phyloP scores from a whole-genome alignment of 2,888 invertebrate species.

The Conomelus anceps region DNA sequence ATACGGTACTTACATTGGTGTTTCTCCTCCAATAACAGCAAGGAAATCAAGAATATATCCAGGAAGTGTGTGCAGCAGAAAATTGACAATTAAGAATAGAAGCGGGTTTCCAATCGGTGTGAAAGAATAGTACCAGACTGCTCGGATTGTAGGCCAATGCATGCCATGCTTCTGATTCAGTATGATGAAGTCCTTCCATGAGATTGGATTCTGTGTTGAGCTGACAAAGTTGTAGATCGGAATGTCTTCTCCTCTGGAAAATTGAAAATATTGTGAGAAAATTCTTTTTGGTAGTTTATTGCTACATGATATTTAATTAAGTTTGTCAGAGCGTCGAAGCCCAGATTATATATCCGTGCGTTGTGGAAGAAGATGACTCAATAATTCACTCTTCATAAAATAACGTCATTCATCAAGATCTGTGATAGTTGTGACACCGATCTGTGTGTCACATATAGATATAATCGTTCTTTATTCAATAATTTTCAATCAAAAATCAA shows the following conservation, averaged over 20 bases:
- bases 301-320: too few species aligned
- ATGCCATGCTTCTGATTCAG: slow-evolving; percentile 49
- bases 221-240: slow-evolving; percentile 85
- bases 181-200: slow-evolving; percentile 64
- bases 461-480: too few species aligned
- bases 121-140: slow-evolving; percentile 39
- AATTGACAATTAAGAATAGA: slow-evolving; percentile 28
- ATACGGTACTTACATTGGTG: slow-evolving; percentile 31
- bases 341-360: too few species aligned
- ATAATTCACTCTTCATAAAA: too few species aligned
- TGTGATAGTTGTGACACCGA: too few species aligned
- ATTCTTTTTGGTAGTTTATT: too few species aligned
- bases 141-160: slow-evolving; percentile 52
- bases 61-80: slow-evolving; percentile 34
- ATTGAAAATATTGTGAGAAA: background rate
- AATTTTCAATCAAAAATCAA: too few species aligned
- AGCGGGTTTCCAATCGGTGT: slow-evolving; percentile 27
- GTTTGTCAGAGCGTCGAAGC: too few species aligned
- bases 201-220: slow-evolving; percentile 72
- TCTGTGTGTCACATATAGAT: too few species aligned
- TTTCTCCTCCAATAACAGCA: slow-evolving; percentile 27
- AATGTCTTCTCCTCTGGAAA: slow-evolving; percentile 40
- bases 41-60: slow-evolving; percentile 33
- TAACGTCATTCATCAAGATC: too few species aligned
- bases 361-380: too few species aligned